Evolutionary conservation across 2,113 vertebrate species (phyloP), one percentile per base, ranked within the genome.

Genomic region (Hyla sarda): DNA sequence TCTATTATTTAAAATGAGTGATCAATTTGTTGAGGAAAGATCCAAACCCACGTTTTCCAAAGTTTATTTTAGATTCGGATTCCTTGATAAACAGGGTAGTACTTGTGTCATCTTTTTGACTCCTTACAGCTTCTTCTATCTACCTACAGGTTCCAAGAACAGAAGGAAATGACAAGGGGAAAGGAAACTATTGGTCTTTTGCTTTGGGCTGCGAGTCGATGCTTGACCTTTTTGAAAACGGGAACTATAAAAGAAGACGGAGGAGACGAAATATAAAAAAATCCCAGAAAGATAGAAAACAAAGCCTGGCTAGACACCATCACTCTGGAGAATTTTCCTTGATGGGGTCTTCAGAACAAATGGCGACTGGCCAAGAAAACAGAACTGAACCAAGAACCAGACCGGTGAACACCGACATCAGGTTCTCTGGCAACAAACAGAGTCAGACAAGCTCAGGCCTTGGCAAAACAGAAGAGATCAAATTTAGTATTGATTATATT

Each of bases 401-500:
- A 14, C 89, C 87, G 5, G 88, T 90, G 37, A 93, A 95, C 23
- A 87, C 95, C 0, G 89, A 88, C 80, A 90, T 94, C 50, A 88
- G 95, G 90, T 94, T 93, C 90, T 89, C 94, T 1, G 89, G 88
- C 88, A 91, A 87, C 75, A 84, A 90, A 84, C 93, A 91, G 82
- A 91, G 87, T 84, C 90, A 90, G 2, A 90, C 88, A 19, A 93
- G 88, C 58, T 89, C 48, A 60, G 88, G 92, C 19, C 88, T 89
- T 34, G 92, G 93, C 32, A 98, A 96, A 91, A 92, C 95, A 0
- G 95, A 95, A 0, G 96, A 96, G 93, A 97, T 99, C 90, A 99
- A 98, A 92, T 99, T 99, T 86, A 99, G 98, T 92, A 99, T 99
- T 34, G 98, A 99, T 93, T 98, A 98, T 93, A 99, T 99, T 90